Conservation (phyloP, 2,113 vertebrate genomes). For the Brachypteracias leptosomus region DNA sequence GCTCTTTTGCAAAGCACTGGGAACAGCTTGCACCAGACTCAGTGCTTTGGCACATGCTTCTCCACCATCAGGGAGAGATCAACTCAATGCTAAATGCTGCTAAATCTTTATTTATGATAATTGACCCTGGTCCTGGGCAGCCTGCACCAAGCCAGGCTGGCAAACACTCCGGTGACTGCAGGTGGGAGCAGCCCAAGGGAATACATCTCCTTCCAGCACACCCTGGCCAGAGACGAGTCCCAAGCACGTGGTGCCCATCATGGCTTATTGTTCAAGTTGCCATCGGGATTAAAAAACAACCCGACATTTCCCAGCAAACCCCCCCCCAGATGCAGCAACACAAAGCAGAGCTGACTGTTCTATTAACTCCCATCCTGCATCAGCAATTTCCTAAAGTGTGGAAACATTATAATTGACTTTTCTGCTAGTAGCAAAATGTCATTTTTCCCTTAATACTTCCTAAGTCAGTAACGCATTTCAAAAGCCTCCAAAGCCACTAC, state of each 20-base stretch:
- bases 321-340: conserved; percentile 12
- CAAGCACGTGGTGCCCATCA: accelerated
- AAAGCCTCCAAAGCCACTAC: conserved; percentile 55
- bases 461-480: conserved; percentile 63
- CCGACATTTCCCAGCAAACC: neutral
- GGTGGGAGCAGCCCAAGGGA: neutral
- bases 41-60: accelerated
- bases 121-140: neutral
- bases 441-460: conserved; percentile 55
- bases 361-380: conserved; percentile 66
- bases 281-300: neutral
- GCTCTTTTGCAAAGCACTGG: neutral
- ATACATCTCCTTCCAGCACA: neutral
- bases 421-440: conserved; percentile 52
- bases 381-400: conserved; percentile 65
- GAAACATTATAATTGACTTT: conserved; percentile 65
- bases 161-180: neutral
- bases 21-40: neutral
- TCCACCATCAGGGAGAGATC: neutral
- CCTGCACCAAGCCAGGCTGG: accelerated
- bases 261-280: neutral
- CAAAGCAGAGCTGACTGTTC: conserved; percentile 69
- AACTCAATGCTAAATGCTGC: neutral
- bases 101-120: accelerated
- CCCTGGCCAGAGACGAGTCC: neutral